A percentile compares a stretch with the other conserved stretches of the same genome.
These are phyloP conservation scores for Phalloptychus januarius DNA, from an alignment of 2,797 vertebrate species.

Conservation along the genomic window DNA sequence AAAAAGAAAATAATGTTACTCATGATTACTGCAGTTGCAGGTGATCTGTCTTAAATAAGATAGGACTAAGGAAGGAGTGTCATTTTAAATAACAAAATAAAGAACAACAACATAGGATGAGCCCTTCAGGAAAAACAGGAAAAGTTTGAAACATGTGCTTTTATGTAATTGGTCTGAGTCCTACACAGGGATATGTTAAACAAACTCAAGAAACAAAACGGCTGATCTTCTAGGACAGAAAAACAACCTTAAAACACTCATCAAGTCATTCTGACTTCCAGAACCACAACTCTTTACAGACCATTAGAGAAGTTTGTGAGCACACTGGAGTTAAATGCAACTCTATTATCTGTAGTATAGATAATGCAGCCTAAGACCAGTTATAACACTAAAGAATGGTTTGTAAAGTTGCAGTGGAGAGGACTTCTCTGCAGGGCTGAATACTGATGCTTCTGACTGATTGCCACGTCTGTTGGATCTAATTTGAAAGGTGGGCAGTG, in stretches of 20 bases:
- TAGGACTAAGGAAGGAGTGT: not conserved
- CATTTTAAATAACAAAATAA: slow-evolving; percentile 9
- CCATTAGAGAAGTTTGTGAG: slow-evolving; percentile 24
- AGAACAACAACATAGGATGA: slow-evolving; percentile 10
- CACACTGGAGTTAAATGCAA: slow-evolving; percentile 39
- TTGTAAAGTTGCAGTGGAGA: slow-evolving; percentile 67
- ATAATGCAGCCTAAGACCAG: slow-evolving; percentile 56
- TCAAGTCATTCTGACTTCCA: slow-evolving; percentile 19
- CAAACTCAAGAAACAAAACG: slow-evolving; percentile 14
- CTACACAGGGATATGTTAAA: slow-evolving; percentile 22
- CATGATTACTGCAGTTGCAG: not conserved
- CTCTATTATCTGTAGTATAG: slow-evolving; percentile 57
- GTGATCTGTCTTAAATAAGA: not conserved
- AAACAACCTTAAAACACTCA: slow-evolving; percentile 14
- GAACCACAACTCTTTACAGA: slow-evolving; percentile 38
- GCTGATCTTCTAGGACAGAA: slow-evolving; percentile 20
- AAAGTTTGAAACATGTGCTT: slow-evolving; percentile 22
- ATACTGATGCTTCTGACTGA: slow-evolving; percentile 83
- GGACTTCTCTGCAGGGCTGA: slow-evolving; percentile 68
- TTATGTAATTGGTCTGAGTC: slow-evolving; percentile 14
- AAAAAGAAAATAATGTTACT: slow-evolving; percentile 42
- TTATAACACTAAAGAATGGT: slow-evolving; percentile 64
- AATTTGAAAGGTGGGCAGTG: slow-evolving; percentile 88
- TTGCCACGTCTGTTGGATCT: slow-evolving; percentile 82
- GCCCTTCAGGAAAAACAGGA: slow-evolving; percentile 1